Evolutionary conservation across 2,797 vertebrate species (phyloP).

Genomic region (Myripristis murdjan): DNA sequence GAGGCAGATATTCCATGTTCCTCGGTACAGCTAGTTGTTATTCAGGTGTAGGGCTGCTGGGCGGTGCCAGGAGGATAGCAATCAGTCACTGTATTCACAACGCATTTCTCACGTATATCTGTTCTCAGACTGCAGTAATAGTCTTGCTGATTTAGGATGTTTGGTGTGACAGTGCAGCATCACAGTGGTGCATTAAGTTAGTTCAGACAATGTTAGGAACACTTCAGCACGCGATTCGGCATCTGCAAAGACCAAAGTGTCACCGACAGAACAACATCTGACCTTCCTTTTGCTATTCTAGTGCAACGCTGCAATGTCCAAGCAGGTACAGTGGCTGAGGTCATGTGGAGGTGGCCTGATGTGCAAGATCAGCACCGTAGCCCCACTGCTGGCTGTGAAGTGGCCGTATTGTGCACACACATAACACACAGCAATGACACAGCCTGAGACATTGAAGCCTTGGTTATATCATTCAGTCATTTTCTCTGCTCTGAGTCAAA

Average conservation of each 20-base stretch:
- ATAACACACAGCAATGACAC: constrained; percentile 39
- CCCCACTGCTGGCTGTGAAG: constrained; percentile 30
- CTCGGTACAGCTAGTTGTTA: constrained; percentile 1
- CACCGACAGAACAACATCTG: constrained; percentile 15
- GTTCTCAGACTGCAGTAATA: background rate
- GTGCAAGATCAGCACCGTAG: constrained; percentile 62
- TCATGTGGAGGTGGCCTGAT: constrained; percentile 58
- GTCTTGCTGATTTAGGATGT: background rate
- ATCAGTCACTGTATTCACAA: background rate
- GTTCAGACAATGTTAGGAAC: constrained; percentile 8
- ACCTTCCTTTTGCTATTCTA: background rate
- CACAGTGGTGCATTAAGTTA: constrained; percentile 25
- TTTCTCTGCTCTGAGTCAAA: constrained; percentile 62
- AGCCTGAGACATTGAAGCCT: constrained; percentile 46
- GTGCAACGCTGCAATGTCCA: constrained; percentile 10
- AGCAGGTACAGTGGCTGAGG: constrained; percentile 40
- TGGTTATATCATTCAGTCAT: constrained; percentile 65
- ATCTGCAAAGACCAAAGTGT: constrained; percentile 22
- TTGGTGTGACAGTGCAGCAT: constrained; percentile 13
- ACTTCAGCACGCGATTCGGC: background rate
- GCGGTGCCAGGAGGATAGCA: background rate
- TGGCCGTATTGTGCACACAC: constrained; percentile 22
- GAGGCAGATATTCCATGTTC: constrained; percentile 5
- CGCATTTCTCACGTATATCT: background rate
- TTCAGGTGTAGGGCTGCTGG: constrained; percentile 7